Base-by-base conservation (phyloP, 2,888 invertebrate genomes). In the Biston stratarius region DNA sequence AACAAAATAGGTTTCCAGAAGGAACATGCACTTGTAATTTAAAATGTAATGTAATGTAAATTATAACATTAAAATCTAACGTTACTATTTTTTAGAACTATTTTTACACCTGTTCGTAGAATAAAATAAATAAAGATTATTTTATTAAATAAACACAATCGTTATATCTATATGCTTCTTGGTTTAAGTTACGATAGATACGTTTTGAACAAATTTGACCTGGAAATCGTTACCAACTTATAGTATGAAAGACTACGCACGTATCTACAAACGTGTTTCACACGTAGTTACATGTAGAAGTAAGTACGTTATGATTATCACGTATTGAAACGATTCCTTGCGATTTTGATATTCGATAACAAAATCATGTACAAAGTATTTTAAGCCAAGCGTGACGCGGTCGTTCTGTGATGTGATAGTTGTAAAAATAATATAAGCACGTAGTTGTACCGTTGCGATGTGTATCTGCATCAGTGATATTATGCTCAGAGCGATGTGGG, bases 401-500 rank as follows among this genome's bases (percentile, higher is more conserved):
- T 83, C 80, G 74, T 74, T 80, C 90, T 91, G 91, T 91, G 90
- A 91, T 91, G 85, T 87, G 85, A 80, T 81, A 82, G 82, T 57
- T 51, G 45, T 66, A 56, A 33, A 55, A 24, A 42, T 63, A 48
- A 47, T 51, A 33, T 76, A 85, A 87, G 80, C 77, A 79, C 74
- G 79, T 85, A 57, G 48, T 63, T 63, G 61, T 66, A 51, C 63
- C 66, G 61, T 69, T 64, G 61, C 44, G 69, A 65, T 70, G 72
- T 70, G 61, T 61, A 67, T 67, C 80, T 84, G 84, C 86, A 82
- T 88, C 85, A 83, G 88, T 90, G 89, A 90, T 90, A 88, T 83
- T 87, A 85, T 89, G 89, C 90, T 91, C 90, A 91, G 86, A 87
- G 82, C 80, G 79, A 83, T 84, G 79, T 80, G 80, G 85, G 85